A percentile compares a stretch with the other conserved stretches of the same genome.
Conservation (phyloP, 2,888 invertebrate genomes). For the Tetranychus piercei region DNA sequence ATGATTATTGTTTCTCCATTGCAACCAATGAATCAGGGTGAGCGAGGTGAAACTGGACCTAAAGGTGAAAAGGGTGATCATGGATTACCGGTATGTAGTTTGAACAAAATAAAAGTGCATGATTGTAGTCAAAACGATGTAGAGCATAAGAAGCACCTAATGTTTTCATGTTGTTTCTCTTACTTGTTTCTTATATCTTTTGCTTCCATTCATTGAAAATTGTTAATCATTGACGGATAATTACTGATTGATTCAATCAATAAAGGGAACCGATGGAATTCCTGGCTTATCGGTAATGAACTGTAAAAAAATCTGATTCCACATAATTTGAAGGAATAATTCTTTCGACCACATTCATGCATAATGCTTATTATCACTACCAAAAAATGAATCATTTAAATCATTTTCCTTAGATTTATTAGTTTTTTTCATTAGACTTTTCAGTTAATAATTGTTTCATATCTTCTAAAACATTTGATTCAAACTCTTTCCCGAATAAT, state of each 20-base stretch:
- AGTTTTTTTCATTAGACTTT: too few relatives aligned
- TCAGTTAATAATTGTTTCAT: too few relatives aligned
- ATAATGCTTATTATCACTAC: too few relatives aligned
- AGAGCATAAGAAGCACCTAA: background rate
- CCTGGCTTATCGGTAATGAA: conserved; percentile 42
- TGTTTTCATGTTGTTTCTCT: background rate
- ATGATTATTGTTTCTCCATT: too few relatives aligned
- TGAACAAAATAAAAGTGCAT: too few relatives aligned
- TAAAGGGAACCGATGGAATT: conserved; percentile 77
- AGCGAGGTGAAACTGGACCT: conserved; percentile 73
- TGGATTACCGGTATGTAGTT: conserved; percentile 59
- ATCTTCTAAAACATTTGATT: too few relatives aligned
- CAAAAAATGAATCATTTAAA: too few relatives aligned
- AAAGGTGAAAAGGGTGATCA: conserved; percentile 78
- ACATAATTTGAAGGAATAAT: conserved; percentile 17
- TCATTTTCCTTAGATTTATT: too few relatives aligned
- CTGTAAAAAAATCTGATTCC: conserved; percentile 15
- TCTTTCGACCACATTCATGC: too few relatives aligned
- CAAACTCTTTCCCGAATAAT: too few relatives aligned
- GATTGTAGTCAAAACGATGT: too few relatives aligned
- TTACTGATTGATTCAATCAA: background rate
- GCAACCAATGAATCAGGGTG: conserved; percentile 44
- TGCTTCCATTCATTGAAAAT: background rate
- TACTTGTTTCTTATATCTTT: background rate
- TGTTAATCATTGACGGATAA: background rate